These are phyloP conservation scores for Coturnix japonica DNA, from an alignment of 2,113 vertebrate species.

Conservation along the genomic window DNA sequence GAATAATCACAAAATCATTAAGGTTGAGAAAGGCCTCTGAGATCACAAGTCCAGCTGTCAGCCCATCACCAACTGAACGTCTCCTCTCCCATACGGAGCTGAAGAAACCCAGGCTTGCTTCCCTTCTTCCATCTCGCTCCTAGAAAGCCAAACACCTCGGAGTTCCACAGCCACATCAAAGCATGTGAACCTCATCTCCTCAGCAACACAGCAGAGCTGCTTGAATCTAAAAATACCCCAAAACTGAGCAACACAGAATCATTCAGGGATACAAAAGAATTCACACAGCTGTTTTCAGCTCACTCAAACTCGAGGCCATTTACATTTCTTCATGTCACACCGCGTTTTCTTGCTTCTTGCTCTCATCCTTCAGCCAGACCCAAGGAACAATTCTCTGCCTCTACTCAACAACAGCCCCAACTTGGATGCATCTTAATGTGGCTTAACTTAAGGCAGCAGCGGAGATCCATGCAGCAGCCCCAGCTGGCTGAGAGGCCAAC, in stretches of 20 bases:
- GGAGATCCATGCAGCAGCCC: rapidly evolving
- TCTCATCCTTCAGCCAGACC: background rate
- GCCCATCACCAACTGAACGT: background rate
- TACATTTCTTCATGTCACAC: background rate
- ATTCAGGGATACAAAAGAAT: background rate
- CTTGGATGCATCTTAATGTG: background rate
- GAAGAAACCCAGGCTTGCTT: background rate
- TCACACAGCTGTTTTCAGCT: background rate
- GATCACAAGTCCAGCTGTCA: background rate
- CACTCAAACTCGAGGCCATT: background rate
- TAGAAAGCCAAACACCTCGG: background rate
- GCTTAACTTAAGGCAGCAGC: background rate
- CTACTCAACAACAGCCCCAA: background rate
- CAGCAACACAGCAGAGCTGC: background rate
- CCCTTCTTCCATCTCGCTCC: background rate
- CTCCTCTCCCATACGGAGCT: background rate
- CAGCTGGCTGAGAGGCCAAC: background rate
- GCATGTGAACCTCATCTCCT: background rate
- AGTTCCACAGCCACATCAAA: slow-evolving; percentile 13
- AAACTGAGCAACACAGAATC: background rate
- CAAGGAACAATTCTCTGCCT: background rate
- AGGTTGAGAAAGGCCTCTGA: background rate
- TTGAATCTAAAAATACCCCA: background rate
- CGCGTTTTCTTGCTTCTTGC: background rate
- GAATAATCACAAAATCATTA: background rate